Evolutionary conservation across 2,888 invertebrate genomes (phyloP).

Genomic region (Amiota mariae): DNA sequence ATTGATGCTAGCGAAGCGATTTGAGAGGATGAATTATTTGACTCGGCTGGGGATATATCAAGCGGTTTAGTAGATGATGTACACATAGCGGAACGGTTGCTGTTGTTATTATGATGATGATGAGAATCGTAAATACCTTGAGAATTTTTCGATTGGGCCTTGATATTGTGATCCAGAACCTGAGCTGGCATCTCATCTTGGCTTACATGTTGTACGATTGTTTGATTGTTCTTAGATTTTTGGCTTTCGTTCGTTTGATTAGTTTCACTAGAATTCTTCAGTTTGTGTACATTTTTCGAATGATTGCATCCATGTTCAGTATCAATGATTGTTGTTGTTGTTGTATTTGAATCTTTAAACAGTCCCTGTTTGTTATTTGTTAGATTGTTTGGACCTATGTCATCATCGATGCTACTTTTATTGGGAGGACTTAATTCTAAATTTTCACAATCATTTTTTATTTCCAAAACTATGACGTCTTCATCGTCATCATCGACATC

Average conservation of each 20-base stretch:
- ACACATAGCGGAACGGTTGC: too few relatives aligned
- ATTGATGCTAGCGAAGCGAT: conserved; percentile 19
- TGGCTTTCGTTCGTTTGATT: conserved; percentile 11
- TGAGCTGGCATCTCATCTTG: neutral
- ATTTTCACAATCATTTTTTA: conserved; percentile 51
- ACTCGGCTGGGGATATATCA: conserved; percentile 2
- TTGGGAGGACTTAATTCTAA: conserved; percentile 12
- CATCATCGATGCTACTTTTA: conserved; percentile 8
- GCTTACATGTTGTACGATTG: neutral
- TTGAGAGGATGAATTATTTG: neutral
- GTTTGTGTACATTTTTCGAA: too few relatives aligned
- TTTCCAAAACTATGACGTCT: conserved; percentile 41
- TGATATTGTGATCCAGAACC: too few relatives aligned
- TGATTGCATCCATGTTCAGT: neutral
- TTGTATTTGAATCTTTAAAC: conserved; percentile 36
- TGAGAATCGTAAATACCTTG: conserved; percentile 10
- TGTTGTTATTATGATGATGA: neutral
- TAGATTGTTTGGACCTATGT: neutral
- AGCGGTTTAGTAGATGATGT: neutral
- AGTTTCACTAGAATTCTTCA: conserved; percentile 5
- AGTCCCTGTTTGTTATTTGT: conserved; percentile 43
- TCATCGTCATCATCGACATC: conserved; percentile 40
- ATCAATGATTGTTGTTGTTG: conserved; percentile 5
- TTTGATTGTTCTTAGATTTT: neutral
- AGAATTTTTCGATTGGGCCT: too few relatives aligned